phyloP scores from a whole-genome alignment of 2,113 vertebrate species.

The Forbesichthys papilliferus region DNA sequence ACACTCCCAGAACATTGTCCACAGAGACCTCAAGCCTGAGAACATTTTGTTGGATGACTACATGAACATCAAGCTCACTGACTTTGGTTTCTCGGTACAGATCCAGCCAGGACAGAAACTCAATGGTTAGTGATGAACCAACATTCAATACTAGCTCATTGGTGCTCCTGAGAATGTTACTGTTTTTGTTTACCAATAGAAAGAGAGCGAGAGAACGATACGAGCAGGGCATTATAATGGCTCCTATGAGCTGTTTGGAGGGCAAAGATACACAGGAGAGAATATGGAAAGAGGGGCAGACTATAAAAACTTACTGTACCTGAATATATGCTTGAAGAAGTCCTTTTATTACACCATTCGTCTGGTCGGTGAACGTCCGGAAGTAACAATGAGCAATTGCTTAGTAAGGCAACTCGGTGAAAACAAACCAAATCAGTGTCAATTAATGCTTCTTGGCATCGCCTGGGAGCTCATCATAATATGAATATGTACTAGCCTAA shows the following conservation, averaged over 20 bases:
- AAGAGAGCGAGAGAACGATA: too few species aligned
- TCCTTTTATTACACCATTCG: neutral
- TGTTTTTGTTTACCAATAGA: too few species aligned
- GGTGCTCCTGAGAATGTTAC: neutral
- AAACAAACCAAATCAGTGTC: too few species aligned
- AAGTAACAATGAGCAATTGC: too few species aligned
- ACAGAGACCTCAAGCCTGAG: slow-evolving; percentile 95
- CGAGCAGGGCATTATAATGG: too few species aligned
- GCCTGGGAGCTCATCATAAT: too few species aligned
- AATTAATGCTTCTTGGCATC: too few species aligned
- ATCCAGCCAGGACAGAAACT: slow-evolving; percentile 79
- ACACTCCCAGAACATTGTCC: slow-evolving; percentile 89
- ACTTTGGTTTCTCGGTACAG: slow-evolving; percentile 95
- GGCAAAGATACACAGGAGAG: too few species aligned
- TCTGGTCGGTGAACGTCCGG: too few species aligned
- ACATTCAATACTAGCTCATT: neutral
- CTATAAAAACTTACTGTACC: neutral
- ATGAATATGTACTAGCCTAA: too few species aligned
- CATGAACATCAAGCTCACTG: slow-evolving; percentile 96
- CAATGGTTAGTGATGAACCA: slow-evolving; percentile 76
- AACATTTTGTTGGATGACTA: slow-evolving; percentile 94
- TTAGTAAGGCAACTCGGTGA: too few species aligned
- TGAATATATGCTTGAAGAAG: neutral
- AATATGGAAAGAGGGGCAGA: neutral
- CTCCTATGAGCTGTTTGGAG: too few species aligned